phyloP scores from a whole-genome alignment of 1,140 invertebrate genomes.

The Helicoverpa armigera region DNA sequence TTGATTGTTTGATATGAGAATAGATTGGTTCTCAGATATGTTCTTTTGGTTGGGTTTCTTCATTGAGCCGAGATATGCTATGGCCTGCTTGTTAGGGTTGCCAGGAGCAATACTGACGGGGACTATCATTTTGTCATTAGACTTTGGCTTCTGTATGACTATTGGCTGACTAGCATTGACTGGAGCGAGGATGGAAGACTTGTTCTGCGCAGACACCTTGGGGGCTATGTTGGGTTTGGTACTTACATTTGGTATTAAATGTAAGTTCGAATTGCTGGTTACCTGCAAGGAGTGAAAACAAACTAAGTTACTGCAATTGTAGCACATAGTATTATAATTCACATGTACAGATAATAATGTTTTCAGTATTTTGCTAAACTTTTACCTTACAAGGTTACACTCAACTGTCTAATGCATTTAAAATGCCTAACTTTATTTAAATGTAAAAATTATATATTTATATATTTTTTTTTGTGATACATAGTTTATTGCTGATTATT shows the following conservation, averaged over 20 bases:
- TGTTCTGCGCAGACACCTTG: conserved; percentile 71
- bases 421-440: no score
- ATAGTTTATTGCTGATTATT: no score
- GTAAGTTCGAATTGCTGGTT: conserved; percentile 79
- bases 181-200: conserved; percentile 79
- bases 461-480: no score
- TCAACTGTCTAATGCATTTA: no score
- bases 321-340: not conserved
- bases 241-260: conserved; percentile 79
- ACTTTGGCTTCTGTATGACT: conserved; percentile 84
- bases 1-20: conserved; percentile 82
- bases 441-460: no score
- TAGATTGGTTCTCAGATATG: conserved; percentile 79
- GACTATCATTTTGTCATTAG: conserved; percentile 80
- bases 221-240: conserved; percentile 80
- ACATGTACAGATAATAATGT: not conserved
- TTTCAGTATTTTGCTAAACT: no score
- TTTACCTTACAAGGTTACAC: no score
- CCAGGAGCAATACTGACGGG: conserved; percentile 81
- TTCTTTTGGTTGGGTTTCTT: conserved; percentile 77
- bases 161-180: conserved; percentile 80
- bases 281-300: conserved; percentile 74
- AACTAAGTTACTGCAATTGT: conserved; percentile 6
- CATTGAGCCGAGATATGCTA: conserved; percentile 79
- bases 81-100: conserved; percentile 74